phyloP scores from a whole-genome alignment of 2,888 invertebrate genomes.

The Hipparchia semele region DNA sequence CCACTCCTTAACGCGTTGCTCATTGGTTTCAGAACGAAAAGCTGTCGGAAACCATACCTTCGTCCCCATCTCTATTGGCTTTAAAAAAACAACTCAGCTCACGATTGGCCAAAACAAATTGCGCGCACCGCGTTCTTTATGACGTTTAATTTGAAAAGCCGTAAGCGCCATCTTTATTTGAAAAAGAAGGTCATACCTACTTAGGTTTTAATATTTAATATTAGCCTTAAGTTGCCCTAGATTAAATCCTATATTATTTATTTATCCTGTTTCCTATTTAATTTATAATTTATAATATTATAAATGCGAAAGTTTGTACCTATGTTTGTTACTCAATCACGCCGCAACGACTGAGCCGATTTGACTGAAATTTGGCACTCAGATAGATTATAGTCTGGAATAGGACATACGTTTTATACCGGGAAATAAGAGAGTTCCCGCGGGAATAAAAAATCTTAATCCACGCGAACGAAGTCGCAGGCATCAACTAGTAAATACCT shows the following conservation, averaged over 20 bases:
- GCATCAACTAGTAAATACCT: neutral
- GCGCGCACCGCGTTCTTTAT: slow-evolving; percentile 76
- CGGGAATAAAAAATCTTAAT: too few species aligned
- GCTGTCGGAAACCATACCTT: slow-evolving; percentile 64
- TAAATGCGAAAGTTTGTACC: too few species aligned
- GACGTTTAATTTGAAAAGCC: slow-evolving; percentile 63
- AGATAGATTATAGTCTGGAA: too few species aligned
- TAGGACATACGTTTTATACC: too few species aligned
- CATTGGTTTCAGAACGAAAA: slow-evolving; percentile 54
- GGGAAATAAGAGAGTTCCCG: too few species aligned
- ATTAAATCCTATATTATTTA: too few species aligned
- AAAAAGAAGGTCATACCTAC: slow-evolving; percentile 50
- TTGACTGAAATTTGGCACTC: too few species aligned
- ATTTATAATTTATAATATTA: too few species aligned
- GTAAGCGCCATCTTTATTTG: slow-evolving; percentile 51
- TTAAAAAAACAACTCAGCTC: slow-evolving; percentile 67
- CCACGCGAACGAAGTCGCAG: too few species aligned
- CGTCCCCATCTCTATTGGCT: slow-evolving; percentile 81
- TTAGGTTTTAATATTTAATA: slow-evolving; percentile 33
- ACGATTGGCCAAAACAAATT: slow-evolving; percentile 83
- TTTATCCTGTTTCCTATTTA: too few species aligned
- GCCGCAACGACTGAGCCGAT: too few species aligned
- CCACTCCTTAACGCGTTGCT: neutral
- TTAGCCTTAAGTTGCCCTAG: too few species aligned
- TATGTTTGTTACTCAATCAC: slow-evolving; percentile 31